Percentiles rank a stretch among this genome's conserved stretches.
These are phyloP conservation scores for Augiades crinisus DNA, from an alignment of 2,888 invertebrate genomes.

Conservation along the genomic window DNA sequence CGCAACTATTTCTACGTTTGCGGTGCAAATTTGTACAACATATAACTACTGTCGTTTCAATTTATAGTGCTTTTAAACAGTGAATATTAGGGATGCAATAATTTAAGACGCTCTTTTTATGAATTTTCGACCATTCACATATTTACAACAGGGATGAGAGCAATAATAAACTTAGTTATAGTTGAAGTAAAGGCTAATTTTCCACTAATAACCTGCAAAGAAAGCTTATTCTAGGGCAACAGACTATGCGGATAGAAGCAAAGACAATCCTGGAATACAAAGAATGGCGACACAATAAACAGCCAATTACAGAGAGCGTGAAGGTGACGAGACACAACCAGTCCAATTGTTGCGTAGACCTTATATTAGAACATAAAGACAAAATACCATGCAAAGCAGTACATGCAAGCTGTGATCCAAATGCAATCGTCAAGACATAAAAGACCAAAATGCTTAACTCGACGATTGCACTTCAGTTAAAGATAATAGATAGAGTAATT, in stretches of 20 bases:
- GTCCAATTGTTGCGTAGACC: slow-evolving; percentile 57
- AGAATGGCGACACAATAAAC: slow-evolving; percentile 52
- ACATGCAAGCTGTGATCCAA: slow-evolving; percentile 54
- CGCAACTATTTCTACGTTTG: slow-evolving; percentile 36
- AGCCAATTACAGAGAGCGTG: slow-evolving; percentile 62
- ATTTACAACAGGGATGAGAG: slow-evolving; percentile 32
- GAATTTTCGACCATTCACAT: slow-evolving; percentile 22
- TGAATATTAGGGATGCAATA: slow-evolving; percentile 21
- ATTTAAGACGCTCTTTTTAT: slow-evolving; percentile 25
- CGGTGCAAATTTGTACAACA: slow-evolving; percentile 29
- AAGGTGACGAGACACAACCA: slow-evolving; percentile 70
- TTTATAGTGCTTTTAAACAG: slow-evolving; percentile 22
- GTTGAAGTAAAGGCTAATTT: slow-evolving; percentile 23
- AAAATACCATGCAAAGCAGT: slow-evolving; percentile 61
- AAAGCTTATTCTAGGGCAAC: slow-evolving; percentile 48
- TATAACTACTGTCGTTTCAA: slow-evolving; percentile 21
- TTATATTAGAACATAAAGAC: slow-evolving; percentile 24
- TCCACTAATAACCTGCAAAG: slow-evolving; percentile 43
- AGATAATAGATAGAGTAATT: slow-evolving; percentile 30
- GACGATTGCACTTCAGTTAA: slow-evolving; percentile 40
- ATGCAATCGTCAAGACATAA: slow-evolving; percentile 47
- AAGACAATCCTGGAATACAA: slow-evolving; percentile 50
- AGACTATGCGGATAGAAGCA: slow-evolving; percentile 62
- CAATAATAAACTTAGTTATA: not conserved
- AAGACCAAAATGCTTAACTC: slow-evolving; percentile 33